Evolutionary conservation across 2,888 invertebrate species (phyloP).

Genomic region (Spisula subtruncata): DNA sequence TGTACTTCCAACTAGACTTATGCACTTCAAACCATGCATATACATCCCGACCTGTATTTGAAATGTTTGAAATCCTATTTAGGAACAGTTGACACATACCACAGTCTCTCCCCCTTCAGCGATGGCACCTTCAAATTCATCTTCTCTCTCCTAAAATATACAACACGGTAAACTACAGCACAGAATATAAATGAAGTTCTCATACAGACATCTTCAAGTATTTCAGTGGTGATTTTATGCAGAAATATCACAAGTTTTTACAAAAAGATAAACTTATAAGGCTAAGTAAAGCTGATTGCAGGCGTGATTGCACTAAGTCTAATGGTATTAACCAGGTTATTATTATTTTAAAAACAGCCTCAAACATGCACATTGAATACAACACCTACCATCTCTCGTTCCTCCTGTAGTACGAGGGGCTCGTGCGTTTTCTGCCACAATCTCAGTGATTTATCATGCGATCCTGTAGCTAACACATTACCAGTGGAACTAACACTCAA

Average conservation of each 20-base stretch:
- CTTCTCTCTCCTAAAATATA: constrained; percentile 91
- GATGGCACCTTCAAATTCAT: constrained; percentile 90
- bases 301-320: too few species aligned
- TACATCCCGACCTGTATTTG: not conserved
- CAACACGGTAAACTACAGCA: too few species aligned
- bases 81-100: constrained; percentile 73
- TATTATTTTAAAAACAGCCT: too few species aligned
- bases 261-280: too few species aligned
- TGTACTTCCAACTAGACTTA: too few species aligned
- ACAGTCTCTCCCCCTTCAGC: constrained; percentile 87
- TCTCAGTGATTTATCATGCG: constrained; percentile 95
- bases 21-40: too few species aligned
- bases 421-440: constrained; percentile 95
- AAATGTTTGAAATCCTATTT: not conserved
- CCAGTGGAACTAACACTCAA: constrained; percentile 94
- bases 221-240: too few species aligned
- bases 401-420: constrained; percentile 96
- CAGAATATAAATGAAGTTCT: too few species aligned
- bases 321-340: too few species aligned
- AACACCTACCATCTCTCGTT: constrained; percentile 90
- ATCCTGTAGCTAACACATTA: constrained; percentile 92
- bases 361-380: not conserved
- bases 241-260: too few species aligned
- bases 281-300: too few species aligned
- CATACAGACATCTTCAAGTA: too few species aligned